These are phyloP conservation scores for Isotomurus palustris DNA, from an alignment of 2,888 invertebrate species.

Conservation along the genomic window DNA sequence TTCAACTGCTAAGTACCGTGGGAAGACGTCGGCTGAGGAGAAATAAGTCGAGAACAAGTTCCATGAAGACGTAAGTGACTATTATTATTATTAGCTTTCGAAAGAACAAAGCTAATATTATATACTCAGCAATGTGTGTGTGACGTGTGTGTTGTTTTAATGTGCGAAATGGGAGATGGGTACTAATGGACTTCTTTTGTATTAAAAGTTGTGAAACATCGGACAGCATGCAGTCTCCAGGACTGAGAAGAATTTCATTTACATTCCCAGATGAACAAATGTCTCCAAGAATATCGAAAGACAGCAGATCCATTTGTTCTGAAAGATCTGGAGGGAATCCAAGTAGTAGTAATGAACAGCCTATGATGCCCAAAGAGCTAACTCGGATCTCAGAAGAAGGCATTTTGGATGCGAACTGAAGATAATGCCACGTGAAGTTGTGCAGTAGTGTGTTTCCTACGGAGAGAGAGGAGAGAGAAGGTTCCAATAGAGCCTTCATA, in stretches of 20 bases:
- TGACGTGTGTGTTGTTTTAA: too few relatives aligned
- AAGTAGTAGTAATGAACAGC: constrained; percentile 5
- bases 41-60: constrained; percentile 33
- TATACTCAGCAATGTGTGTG: too few relatives aligned
- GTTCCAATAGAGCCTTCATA: background rate
- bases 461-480: too few relatives aligned
- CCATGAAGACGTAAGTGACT: constrained; percentile 37
- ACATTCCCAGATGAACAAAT: constrained; percentile 37
- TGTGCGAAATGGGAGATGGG: too few relatives aligned
- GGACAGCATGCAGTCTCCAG: constrained; percentile 37
- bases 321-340: constrained; percentile 2
- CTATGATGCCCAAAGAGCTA: constrained; percentile 55
- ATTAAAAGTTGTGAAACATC: constrained; percentile 39
- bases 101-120: too few relatives aligned
- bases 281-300: constrained; percentile 28
- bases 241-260: constrained; percentile 34
- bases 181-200: background rate
- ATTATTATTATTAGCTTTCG: constrained; percentile 1
- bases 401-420: constrained; percentile 67
- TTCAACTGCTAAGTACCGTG: constrained; percentile 27
- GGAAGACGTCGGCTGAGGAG: constrained; percentile 26
- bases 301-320: constrained; percentile 9
- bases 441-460: background rate
- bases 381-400: constrained; percentile 82
- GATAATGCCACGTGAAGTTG: background rate